Evolutionary conservation across 1,140 invertebrate genomes (phyloP), one percentile per base, ranked within the genome.

Genomic region (Holotrichia oblita): DNA sequence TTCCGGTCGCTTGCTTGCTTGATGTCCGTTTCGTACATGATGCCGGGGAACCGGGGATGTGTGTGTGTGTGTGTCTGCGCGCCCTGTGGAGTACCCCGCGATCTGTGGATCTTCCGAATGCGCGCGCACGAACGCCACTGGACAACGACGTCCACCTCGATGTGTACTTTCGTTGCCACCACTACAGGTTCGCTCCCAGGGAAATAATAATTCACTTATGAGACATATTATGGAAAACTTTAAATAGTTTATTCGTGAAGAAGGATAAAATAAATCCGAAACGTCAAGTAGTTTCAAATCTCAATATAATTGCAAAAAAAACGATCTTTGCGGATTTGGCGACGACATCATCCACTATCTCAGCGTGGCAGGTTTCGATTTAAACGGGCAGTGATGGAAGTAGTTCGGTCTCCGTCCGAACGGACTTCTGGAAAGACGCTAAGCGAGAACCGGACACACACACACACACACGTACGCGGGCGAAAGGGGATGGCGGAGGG

Each of bases 351-450:
- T 34, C 27, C 1, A 34, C 27, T 34, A 34, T 34, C 27, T 34
- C 27, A 34, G 80, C 83, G 82, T 84, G 83, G 84, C 84, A 85
- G 84, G 84, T 85, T 85, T 85, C 84, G 84, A 85, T 85, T 85
- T 85, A 85, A 82, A 55, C 83, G 81, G 81, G 80, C 85, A 17
- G 12, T 83, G 83, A 84, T 85, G 81, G 82, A 80, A 81, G 79
- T 80, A 17, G n/a, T 17, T 55, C n/a, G 12, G 48, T 55, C 8
- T 9, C 48, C 48, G 6, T 55, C 48, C 1, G 14, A 6, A n/a
- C 48, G n/a, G n/a, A 55, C 48, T 17, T 34, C 27, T 1, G 27
- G 4, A 34, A 34, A 34, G 27, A 34, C 27, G 27, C 27, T 34
- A 2, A 1, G 4, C 27, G 27, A 34, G 4, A 34, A 55, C 12